Conservation (phyloP, 2,113 vertebrate genomes). For the Lycaon pictus region DNA sequence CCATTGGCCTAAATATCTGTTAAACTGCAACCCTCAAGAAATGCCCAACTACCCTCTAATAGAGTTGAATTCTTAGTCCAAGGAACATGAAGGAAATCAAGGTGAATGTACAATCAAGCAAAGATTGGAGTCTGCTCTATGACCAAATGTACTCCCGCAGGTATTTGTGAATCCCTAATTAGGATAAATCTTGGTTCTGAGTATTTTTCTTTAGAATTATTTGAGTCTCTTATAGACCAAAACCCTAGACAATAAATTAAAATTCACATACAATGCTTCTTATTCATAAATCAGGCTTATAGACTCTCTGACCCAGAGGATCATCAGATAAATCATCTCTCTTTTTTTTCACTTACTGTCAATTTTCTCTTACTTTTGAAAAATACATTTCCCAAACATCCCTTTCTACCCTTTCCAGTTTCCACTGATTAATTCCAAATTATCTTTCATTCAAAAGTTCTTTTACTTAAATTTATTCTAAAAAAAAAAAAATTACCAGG, state of each 20-base stretch:
- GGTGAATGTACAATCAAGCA: neutral
- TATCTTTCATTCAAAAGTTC: slow-evolving; percentile 39
- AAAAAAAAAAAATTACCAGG: neutral
- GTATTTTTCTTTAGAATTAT: neutral
- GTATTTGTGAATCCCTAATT: neutral
- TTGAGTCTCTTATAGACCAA: neutral
- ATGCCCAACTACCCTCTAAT: neutral
- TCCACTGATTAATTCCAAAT: slow-evolving; percentile 70
- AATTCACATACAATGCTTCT: neutral
- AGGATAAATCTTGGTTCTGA: neutral
- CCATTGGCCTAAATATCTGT: neutral
- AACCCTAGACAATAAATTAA: neutral
- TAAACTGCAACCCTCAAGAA: neutral
- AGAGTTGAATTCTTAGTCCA: neutral
- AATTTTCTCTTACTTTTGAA: slow-evolving; percentile 18
- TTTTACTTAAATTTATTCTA: slow-evolving; percentile 58
- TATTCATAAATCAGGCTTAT: neutral
- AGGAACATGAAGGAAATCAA: neutral
- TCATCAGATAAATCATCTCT: slow-evolving; percentile 64
- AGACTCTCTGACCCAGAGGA: neutral
- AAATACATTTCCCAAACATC: neutral
- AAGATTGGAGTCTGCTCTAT: rapidly evolving
- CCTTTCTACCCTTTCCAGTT: neutral
- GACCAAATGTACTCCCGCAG: too few relatives aligned
- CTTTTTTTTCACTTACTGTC: neutral